Percentiles rank a stretch among this genome's conserved stretches.
phyloP scores from a whole-genome alignment of 2,797 vertebrate genomes.

The Enteromius viviparus region DNA sequence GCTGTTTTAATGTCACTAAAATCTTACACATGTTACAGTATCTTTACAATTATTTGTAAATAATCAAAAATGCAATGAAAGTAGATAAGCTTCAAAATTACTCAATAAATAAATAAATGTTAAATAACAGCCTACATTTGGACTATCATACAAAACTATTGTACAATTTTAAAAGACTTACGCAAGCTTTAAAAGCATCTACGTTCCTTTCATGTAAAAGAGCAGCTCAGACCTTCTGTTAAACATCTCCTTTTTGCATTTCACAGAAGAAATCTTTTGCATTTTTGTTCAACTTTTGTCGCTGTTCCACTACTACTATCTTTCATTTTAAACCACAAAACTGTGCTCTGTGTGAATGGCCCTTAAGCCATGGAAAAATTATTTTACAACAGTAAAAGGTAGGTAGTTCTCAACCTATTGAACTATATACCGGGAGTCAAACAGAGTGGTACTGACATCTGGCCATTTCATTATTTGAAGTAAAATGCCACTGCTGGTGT shows the following conservation, averaged over 20 bases:
- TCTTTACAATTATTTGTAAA: too few species aligned
- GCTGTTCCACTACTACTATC: background rate
- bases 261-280: background rate
- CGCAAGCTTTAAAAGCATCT: background rate
- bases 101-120: background rate
- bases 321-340: background rate
- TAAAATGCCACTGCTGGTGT: conserved; percentile 44
- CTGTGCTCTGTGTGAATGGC: background rate
- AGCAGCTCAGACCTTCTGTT: background rate
- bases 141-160: background rate
- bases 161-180: background rate
- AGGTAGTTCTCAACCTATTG: background rate
- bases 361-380: background rate
- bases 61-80: background rate
- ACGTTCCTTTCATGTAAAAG: background rate
- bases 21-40: too few species aligned
- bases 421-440: conserved; percentile 15
- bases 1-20: background rate
- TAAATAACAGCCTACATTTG: background rate
- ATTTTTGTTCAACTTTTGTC: background rate
- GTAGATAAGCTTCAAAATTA: background rate
- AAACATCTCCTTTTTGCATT: background rate
- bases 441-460: conserved; percentile 34
- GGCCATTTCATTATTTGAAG: conserved; percentile 57
- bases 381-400: background rate